Evolutionary conservation across 37 sponge, comb jelly and placozoan species (phyloP), one percentile per base, ranked within the genome.

Genomic region (Haliclona indistincta): DNA sequence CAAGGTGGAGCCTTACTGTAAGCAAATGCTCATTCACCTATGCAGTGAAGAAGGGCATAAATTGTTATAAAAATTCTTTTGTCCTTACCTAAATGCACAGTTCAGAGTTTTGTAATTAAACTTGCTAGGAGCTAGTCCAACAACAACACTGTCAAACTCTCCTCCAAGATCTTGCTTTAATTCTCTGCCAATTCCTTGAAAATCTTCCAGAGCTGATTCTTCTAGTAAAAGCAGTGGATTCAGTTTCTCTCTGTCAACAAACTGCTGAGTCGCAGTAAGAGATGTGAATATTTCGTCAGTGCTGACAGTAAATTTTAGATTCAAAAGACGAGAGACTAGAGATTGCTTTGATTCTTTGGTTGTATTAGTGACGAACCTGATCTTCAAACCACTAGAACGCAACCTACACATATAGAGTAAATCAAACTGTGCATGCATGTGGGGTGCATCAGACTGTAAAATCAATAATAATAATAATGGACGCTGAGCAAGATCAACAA

Each of bases 301-400:
- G 4, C 34, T 20, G 39, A 85, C 67, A 3, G 47, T 54, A 77
- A 90, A 76, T 0, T 82, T 81, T 32, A 85, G 71, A 19, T 45
- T 40, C 20, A 32, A 25, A 33, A 90, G 73, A 19, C 86, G 64
- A 28, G 47, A 33, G 22, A 76, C 61, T 4, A 90, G 86, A 35
- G 41, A 22, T 1, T 78, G 34, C 39, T 22, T 68, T 2, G 86
- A 76, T 38, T 85, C 86, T 44, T 85, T 85, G 2, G 82, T 90
- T 8, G 91, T 85, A 45, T 90, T 90, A 0, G 91, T 90, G 36
- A 90, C 81, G 43, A 85, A 90, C 30, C 67, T 41, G 0, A 89
- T 19, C 0, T 37, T 55, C 1, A 89, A 17, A 40, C 74, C 73
- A 29, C 42, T 25, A 34, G 4, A 41, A 38, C 74, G 38, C 39